These are phyloP conservation scores for Nyctalus aviator DNA, from an alignment of 2,797 vertebrate species.

Conservation along the genomic window DNA sequence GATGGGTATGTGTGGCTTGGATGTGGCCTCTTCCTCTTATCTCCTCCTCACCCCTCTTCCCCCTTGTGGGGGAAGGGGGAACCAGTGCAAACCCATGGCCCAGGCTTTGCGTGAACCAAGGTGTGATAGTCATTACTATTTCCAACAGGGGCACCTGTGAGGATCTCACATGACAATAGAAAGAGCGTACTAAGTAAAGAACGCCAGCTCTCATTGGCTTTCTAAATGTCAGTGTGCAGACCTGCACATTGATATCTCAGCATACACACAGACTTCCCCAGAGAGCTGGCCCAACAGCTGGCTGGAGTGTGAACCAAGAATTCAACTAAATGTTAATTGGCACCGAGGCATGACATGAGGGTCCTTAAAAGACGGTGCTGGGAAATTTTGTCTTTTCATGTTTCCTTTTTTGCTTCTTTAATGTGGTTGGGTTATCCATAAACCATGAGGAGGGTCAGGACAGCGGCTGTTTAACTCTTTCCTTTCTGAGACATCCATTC, in stretches of 20 bases:
- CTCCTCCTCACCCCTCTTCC: fast-evolving
- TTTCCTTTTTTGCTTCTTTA: not conserved
- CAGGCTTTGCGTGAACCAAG: not conserved
- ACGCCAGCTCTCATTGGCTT: not conserved
- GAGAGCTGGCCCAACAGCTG: constrained; percentile 40
- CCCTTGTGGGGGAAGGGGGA: too few species aligned
- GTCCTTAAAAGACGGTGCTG: not conserved
- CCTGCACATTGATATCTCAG: not conserved
- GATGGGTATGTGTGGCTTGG: too few species aligned
- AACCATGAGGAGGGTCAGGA: not conserved
- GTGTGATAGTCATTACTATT: not conserved
- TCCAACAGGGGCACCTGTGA: not conserved
- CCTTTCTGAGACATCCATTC: not conserved
- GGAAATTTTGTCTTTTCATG: not conserved
- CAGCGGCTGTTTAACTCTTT: not conserved
- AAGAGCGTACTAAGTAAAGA: not conserved
- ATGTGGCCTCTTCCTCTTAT: not conserved
- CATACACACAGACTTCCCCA: not conserved
- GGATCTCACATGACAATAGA: not conserved
- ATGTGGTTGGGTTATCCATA: not conserved
- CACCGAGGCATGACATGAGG: not conserved
- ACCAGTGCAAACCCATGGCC: fast-evolving
- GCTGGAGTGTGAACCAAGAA: not conserved
- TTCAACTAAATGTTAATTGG: constrained; percentile 62
- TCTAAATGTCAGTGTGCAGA: constrained; percentile 57